Evolutionary conservation across 2,888 invertebrate genomes (phyloP), one percentile per base, ranked within the genome.

Genomic region (Conus canariensis): DNA sequence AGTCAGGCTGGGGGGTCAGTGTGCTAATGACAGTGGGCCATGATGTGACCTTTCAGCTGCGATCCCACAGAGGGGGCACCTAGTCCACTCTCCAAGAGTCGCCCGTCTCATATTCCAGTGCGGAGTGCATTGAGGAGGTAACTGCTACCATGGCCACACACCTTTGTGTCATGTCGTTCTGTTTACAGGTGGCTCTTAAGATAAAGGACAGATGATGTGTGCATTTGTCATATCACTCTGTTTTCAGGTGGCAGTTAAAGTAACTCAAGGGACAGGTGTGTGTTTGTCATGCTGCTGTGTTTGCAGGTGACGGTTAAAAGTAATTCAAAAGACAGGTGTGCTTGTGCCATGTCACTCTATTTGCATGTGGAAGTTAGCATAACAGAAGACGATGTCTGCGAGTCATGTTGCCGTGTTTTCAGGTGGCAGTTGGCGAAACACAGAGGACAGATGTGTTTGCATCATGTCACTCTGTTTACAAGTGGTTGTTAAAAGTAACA

Each of bases 21-120:
- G 60, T 64, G 60, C 16, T 14, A 64, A 10, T 64, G 60, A 45
- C 45, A 45, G 45, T 45, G 45, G 45, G 4, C 45, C 45, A 45
- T 83, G 83, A 8, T 10, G 45, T 83, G 14, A 6, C 83, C 45
- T 83, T 83, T 83, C 83, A 83, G 83, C 83, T 58, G 22, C 58
- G 22, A 60, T 25, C 85, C 59, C 10, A 60, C 25, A 22, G 58
- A 83, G 30, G 45, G 45, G 45, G 4, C 45, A 45, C 45, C 2
- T 45, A 83, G 83, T 22, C 83, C 83, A 58, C n/a, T 25, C 85
- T 60, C 60, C 85, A 85, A 60, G 60, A 91, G 91, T 85, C 90
- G 93, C 83, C 93, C 93, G 77, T 94, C 93, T 74, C 94, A 93
- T 93, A 94, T 94, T 60, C 93, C 94, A n/a, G 94, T 94, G 90